Evolutionary conservation across 2,113 vertebrate species (phyloP).

Genomic region (Chionodraco myersi): DNA sequence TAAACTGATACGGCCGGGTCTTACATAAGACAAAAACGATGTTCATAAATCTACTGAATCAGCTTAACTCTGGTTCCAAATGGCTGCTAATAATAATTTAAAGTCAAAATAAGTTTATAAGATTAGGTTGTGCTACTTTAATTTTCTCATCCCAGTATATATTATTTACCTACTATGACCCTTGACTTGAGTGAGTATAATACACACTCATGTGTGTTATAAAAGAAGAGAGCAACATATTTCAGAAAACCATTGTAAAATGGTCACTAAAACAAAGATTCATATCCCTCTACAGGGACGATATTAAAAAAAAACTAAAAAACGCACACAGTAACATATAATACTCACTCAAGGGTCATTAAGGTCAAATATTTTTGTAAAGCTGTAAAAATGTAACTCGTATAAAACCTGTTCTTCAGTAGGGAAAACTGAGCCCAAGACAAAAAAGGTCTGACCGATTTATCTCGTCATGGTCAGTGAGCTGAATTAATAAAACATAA

Average conservation of each 20-base stretch:
- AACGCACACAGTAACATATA: background rate
- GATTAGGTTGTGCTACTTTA: background rate
- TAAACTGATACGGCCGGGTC: background rate
- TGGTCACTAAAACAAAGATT: background rate
- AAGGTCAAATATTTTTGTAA: background rate
- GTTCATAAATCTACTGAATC: too few relatives aligned
- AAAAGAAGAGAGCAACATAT: background rate
- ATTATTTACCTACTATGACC: too few relatives aligned
- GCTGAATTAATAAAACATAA: background rate
- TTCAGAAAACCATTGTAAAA: background rate
- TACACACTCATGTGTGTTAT: too few relatives aligned
- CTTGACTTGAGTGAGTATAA: too few relatives aligned
- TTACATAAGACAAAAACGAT: too few relatives aligned
- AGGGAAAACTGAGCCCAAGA: background rate
- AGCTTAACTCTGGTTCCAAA: background rate
- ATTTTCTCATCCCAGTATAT: background rate
- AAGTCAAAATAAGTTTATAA: background rate
- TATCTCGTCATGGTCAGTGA: background rate
- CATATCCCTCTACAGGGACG: background rate
- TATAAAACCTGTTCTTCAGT: background rate
- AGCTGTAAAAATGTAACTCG: background rate
- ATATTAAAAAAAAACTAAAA: background rate
- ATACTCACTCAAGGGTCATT: background rate
- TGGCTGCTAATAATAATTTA: background rate
- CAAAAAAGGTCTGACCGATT: background rate